These are phyloP conservation scores for Craniophora ligustri DNA, from an alignment of 2,888 invertebrate species.

Conservation along the genomic window DNA sequence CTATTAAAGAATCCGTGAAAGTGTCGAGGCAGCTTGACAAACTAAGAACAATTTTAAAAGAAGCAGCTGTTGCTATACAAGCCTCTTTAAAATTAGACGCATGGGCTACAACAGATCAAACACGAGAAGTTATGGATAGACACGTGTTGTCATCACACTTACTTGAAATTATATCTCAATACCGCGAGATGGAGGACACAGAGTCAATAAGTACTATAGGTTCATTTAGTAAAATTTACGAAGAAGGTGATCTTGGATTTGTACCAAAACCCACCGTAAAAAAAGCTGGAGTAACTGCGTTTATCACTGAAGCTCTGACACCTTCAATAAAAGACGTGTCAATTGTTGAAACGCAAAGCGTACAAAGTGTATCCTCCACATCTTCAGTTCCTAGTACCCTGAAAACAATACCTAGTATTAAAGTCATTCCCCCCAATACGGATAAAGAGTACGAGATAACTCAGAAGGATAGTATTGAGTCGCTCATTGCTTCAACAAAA, in stretches of 20 bases:
- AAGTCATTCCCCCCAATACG: constrained; percentile 23
- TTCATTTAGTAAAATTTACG: constrained; percentile 87
- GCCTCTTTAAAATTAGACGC: constrained; percentile 87
- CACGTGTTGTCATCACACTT: constrained; percentile 87
- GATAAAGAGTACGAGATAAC: neutral
- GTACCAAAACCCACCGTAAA: constrained; percentile 84
- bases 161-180: constrained; percentile 84
- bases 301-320: neutral
- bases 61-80: constrained; percentile 89
- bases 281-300: constrained; percentile 60
- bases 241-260: constrained; percentile 91
- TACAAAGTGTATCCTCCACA: constrained; percentile 29
- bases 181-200: constrained; percentile 75
- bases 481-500: constrained; percentile 23
- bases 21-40: constrained; percentile 86
- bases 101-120: constrained; percentile 72
- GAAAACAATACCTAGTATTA: constrained; percentile 43
- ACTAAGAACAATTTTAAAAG: constrained; percentile 88
- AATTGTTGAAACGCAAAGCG: constrained; percentile 52
- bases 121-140: constrained; percentile 80
- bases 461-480: constrained; percentile 22
- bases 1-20: constrained; percentile 79
- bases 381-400: constrained; percentile 23
- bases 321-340: constrained; percentile 49
- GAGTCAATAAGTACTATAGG: constrained; percentile 81